A percentile compares a stretch with the other conserved stretches of the same genome.
Evolutionary conservation across 2,888 invertebrate species (phyloP).

Genomic region (Thecophora atra): DNA sequence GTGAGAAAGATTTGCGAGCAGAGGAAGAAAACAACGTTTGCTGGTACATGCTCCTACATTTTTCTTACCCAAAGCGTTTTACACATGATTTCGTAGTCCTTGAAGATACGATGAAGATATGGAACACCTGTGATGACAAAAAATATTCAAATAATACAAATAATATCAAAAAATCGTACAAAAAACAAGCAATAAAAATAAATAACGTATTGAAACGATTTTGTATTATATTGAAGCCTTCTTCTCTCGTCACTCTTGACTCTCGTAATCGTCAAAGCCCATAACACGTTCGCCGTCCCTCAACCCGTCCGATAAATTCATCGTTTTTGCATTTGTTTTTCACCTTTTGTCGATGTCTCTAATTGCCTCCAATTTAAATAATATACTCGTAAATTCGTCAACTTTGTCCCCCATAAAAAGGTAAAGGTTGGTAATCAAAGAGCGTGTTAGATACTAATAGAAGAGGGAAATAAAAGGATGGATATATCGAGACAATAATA

Average conservation of each 20-base stretch:
- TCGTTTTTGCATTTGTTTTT: background rate
- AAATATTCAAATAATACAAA: background rate
- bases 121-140: too few species aligned
- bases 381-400: constrained; percentile 41
- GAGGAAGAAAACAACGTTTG: background rate
- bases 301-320: background rate
- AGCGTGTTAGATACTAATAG: background rate
- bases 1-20: too few species aligned
- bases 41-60: too few species aligned
- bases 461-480: background rate
- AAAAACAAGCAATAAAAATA: background rate
- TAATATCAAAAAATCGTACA: too few species aligned
- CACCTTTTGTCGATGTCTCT: constrained; percentile 1
- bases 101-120: background rate
- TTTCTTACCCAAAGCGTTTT: too few species aligned
- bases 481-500: background rate
- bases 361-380: constrained; percentile 39
- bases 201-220: background rate
- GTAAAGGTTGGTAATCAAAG: background rate
- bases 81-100: background rate
- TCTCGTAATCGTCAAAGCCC: background rate
- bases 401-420: constrained; percentile 32
- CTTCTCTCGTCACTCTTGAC: background rate
- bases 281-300: background rate
- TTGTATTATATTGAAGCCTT: background rate